A percentile compares a stretch with the other conserved stretches of the same genome.
Conservation (phyloP, 2,888 invertebrate genomes). For the Clistopyga incitator region DNA sequence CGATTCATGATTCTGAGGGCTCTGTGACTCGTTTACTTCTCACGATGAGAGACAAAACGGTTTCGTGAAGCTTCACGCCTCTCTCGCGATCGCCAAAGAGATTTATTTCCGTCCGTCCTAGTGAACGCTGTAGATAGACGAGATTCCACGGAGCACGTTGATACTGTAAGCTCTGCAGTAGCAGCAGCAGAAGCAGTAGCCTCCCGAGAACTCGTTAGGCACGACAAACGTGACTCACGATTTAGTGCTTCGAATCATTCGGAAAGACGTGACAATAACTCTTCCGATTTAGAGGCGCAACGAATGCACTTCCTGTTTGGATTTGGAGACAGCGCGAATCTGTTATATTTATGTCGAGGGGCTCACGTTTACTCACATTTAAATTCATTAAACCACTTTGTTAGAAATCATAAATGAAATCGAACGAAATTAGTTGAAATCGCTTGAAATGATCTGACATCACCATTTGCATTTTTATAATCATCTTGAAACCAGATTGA, state of each 20-base stretch:
- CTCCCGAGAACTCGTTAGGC: slow-evolving; percentile 39
- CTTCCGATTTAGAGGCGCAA: neutral
- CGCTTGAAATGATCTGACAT: too few relatives aligned
- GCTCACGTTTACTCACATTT: too few relatives aligned
- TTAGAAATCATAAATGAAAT: too few relatives aligned
- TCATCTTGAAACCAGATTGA: too few relatives aligned
- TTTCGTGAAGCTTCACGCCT: slow-evolving; percentile 28
- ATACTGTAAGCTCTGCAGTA: neutral
- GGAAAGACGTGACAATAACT: neutral
- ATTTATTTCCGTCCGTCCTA: slow-evolving; percentile 45
- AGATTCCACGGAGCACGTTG: slow-evolving; percentile 31
- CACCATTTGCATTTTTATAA: too few relatives aligned
- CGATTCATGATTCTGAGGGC: neutral
- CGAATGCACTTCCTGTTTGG: neutral
- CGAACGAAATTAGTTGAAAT: too few relatives aligned
- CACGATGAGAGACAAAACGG: slow-evolving; percentile 26
- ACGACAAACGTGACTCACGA: slow-evolving; percentile 3
- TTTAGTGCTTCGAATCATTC: slow-evolving; percentile 1
- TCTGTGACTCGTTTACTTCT: neutral
- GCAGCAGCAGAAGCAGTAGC: slow-evolving; percentile 4
- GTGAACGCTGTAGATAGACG: slow-evolving; percentile 41
- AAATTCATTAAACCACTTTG: too few relatives aligned
- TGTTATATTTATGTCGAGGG: neutral
- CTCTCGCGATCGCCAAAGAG: slow-evolving; percentile 32
- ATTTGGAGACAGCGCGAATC: neutral